Evolutionary conservation across 2,797 vertebrate genomes (phyloP), one percentile per base, ranked within the genome.

Genomic region (Spinus olivaceus): DNA sequence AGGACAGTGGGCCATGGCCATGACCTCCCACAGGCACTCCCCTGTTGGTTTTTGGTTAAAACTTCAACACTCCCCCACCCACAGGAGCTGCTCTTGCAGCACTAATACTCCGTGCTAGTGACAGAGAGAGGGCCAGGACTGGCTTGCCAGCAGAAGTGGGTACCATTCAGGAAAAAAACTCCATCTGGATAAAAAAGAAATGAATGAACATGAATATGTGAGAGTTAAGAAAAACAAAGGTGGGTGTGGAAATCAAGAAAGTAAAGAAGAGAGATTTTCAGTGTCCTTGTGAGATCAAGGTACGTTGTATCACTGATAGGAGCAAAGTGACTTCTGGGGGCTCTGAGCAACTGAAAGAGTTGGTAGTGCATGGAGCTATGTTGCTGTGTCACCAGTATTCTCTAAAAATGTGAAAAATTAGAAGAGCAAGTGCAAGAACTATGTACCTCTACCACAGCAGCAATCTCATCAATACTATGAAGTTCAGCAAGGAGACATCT

Each of bases 291-390:
- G 7, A 91, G 47, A 63, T 23, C 28, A 39, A 87, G 32, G n/a
- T 35, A 56, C 0, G 0, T n/a, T 27, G 5, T 50, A 10, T 49
- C 35, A 77, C 15, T 27, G 66, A 30, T 10, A 53, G 8, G 6
- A 46, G 22, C n/a, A 33, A 54, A 61, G 24, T 67, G 27, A 35
- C 39, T 42, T 39, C 12, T 5, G 21, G 53, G 41, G 21, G 3
- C 33, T 74, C 42, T 57, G 21, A 83, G 28, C 30, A 77, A 21
- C 37, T 60, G 41, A 37, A 60, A 32, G 32, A 51, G 23, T 19
- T 78, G 20, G 14, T 42, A 46, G 35, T 27, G 51, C 54, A 35
- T 53, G 42, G 46, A 71, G 12, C 22, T 53, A 5, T 7, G 14
- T 30, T 70, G 35, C n/a, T 35, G 23, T 24, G 44, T 41, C 46